Base-by-base conservation (phyloP, 2,888 invertebrate species). In the Leucophora obtusa region DNA sequence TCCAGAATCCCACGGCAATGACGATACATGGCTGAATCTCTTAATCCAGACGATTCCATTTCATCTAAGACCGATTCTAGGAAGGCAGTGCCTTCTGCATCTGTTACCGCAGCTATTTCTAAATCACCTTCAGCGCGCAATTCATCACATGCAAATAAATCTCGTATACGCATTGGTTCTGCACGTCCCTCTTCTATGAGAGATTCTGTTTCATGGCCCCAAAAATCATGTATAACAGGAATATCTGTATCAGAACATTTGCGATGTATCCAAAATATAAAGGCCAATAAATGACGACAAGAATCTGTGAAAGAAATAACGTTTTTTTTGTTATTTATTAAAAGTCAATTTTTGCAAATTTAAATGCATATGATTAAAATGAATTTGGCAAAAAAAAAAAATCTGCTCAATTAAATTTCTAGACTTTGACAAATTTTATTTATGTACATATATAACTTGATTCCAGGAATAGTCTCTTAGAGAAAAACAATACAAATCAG, bases 231-330 rank as follows among this genome's bases (percentile, higher is more conserved):
- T 17, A 87, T 82, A 7, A 84, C 84, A 1, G 85, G 75, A 0
- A 85, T 43, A 7, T 87, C 83, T 15, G 82, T 75, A 2, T 87
- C 87, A 0, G 81, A 84, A 21, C 85, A 86, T 35, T 86, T 87
- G 8, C 86, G 84, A 59, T 90, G 87, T 15, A 89, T 73, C 90
- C 90, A 90, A 70, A 90, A 88, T 1, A 88, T 83, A 18, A 90
- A 88, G 0, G 88, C 86, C 38, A 90, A 83, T 9, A 87, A 83
- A 66, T 90, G 90, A 2, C 84, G 83, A 56, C 90, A 90, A 0
- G 86, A 83, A 17, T 83, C 89, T 90, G 35, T 0, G 9, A 74
- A 18, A 33, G 21, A 17, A 56, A 54, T 28, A 28, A 28, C 8
- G 6, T 47, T n/a, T n/a, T n/a, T n/a, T n/a, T n/a, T n/a, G n/a